A percentile compares a stretch with the other conserved stretches of the same genome.
phyloP scores from a whole-genome alignment of 2,113 vertebrate species.

The Loxodonta africana region DNA sequence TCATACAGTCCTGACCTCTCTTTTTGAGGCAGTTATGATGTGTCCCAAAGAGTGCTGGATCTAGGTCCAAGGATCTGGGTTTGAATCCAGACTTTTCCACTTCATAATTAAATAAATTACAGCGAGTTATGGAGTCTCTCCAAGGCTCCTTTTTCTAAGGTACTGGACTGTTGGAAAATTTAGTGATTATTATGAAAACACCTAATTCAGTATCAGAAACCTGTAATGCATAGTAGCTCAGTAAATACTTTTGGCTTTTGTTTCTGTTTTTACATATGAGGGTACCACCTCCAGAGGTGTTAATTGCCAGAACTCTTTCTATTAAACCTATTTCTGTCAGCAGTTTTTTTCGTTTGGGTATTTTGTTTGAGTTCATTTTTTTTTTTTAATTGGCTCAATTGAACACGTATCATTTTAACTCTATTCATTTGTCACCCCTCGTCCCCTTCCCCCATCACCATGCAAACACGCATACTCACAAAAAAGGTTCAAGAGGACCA shows the following conservation, averaged over 20 bases:
- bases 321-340: neutral
- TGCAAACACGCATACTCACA: neutral
- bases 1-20: neutral
- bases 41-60: neutral
- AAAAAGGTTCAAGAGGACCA: neutral
- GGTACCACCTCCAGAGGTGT: neutral
- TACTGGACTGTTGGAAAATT: neutral
- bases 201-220: neutral
- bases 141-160: neutral
- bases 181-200: neutral
- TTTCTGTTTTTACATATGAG: conserved; percentile 21
- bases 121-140: neutral
- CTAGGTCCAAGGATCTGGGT: neutral
- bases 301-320: neutral
- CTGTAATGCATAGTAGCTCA: neutral
- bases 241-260: neutral
- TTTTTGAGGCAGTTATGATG: neutral
- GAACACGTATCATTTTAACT: conserved; percentile 21
- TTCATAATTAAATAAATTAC: neutral
- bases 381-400: neutral
- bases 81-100: neutral
- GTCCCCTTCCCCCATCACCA: neutral
- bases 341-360: neutral
- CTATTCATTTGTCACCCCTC: neutral
- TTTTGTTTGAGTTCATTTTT: neutral